These are phyloP conservation scores for Plectus sambesii DNA, from an alignment of 1,140 invertebrate genomes.

Conservation along the genomic window DNA sequence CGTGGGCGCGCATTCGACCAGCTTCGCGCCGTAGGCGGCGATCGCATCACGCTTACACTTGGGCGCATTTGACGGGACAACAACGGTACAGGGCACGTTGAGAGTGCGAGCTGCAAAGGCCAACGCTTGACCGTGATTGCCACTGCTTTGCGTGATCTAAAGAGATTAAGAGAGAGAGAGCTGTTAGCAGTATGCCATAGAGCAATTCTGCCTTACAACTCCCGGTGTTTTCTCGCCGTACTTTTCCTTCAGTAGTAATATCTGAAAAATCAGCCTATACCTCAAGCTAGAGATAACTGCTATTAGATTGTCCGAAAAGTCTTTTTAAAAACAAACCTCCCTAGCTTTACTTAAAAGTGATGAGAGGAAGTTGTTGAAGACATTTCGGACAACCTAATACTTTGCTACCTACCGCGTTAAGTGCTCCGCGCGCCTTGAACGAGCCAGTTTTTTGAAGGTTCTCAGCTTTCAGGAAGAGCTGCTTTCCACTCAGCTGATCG, in stretches of 20 bases:
- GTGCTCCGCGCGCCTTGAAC: constrained; percentile 46
- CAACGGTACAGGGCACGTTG: constrained; percentile 43
- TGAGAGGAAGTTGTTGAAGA: not conserved
- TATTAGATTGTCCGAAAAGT: too few relatives aligned
- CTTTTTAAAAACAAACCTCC: too few relatives aligned
- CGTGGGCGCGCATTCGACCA: constrained; percentile 38
- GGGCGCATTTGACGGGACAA: constrained; percentile 46
- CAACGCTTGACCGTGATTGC: constrained; percentile 48
- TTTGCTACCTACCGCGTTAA: constrained; percentile 41
- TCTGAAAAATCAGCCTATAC: not conserved
- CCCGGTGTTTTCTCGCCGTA: constrained; percentile 13
- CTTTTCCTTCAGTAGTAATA: too few relatives aligned
- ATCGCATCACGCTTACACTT: constrained; percentile 46
- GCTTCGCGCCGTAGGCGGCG: constrained; percentile 42
- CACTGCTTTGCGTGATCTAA: constrained; percentile 47
- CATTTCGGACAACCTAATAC: not conserved
- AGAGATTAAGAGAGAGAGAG: not conserved
- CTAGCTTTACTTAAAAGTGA: constrained; percentile 2
- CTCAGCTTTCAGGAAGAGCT: constrained; percentile 45
- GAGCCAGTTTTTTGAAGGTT: constrained; percentile 48
- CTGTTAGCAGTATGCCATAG: too few relatives aligned
- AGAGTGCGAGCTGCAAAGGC: constrained; percentile 45
- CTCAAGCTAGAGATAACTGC: too few relatives aligned
- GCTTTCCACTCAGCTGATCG: constrained; percentile 9
- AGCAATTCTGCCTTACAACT: constrained; percentile 21